phyloP scores from a whole-genome alignment of 2,113 vertebrate species.

The Muntiacus reevesi region DNA sequence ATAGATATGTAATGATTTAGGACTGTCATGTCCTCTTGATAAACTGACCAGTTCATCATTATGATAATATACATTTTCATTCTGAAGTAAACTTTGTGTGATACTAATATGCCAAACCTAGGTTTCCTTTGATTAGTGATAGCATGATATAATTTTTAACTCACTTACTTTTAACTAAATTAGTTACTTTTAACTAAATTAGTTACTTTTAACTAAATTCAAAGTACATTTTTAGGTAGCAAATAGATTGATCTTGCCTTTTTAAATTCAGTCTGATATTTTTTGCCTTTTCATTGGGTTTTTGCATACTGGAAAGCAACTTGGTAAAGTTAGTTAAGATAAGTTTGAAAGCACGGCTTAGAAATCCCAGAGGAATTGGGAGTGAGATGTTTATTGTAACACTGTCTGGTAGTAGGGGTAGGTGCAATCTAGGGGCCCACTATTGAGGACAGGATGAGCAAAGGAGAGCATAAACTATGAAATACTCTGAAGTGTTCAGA shows the following conservation, averaged over 20 bases:
- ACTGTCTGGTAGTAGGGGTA: neutral
- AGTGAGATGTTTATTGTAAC: neutral
- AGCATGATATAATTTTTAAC: neutral
- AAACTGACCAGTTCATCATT: neutral
- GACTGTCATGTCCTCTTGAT: neutral
- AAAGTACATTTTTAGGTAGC: neutral
- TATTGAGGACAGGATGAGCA: neutral
- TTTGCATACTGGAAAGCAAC: neutral
- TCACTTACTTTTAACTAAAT: neutral
- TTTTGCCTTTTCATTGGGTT: neutral
- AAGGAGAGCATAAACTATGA: neutral
- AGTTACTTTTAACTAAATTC: neutral
- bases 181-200: neutral
- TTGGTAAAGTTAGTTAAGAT: neutral
- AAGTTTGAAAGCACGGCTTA: neutral
- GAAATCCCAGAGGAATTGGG: neutral
- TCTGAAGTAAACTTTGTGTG: neutral
- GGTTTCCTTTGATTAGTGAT: neutral
- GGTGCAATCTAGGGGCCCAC: neutral
- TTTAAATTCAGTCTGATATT: neutral
- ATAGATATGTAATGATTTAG: neutral
- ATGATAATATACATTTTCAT: neutral
- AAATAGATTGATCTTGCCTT: neutral
- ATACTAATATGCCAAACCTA: neutral
- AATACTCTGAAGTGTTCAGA: neutral